Base-by-base conservation (phyloP, 2,888 invertebrate genomes). In the Eudasyphora cyanicolor region DNA sequence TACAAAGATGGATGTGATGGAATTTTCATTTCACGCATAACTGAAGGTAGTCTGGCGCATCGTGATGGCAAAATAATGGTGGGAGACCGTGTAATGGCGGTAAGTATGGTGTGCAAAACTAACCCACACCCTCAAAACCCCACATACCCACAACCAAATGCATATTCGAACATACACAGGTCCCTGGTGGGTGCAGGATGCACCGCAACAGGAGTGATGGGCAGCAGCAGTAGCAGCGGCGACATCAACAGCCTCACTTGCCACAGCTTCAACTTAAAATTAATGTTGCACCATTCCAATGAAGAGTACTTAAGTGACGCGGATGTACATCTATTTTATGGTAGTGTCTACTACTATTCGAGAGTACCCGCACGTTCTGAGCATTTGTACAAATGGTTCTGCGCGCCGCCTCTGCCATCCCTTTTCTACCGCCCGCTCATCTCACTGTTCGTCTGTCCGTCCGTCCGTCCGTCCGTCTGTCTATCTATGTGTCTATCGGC, bases 21-120 rank as follows among this genome's bases (percentile, higher is more conserved):
- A 85, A 96, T 98, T 90, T 97, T 95, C 93, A 95, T 98, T 89
- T 97, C 97, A 85, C 95, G 97, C 88, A 95, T 98, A 87, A 97
- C 97, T 38, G 95, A 96, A 86, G 95, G 92, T 80, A 98, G 99
- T 51, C 97, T 98, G 73, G 98, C 99, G n/a, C 96, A 97, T 87
- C 96, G 95, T 90, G 97, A 98, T 92, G 97, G 97, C 81, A 98
- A 98, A 93, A 94, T 98, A 91, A 93, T 94, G 91, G 95, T 98
- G 83, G 98, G 98, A 38, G 98, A 98, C 92, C 95, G 95, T 92
- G 96, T 98, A 79, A 94, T 97, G 87, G 96, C 97, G 90, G 97
- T 97, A 90, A 91, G 90, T 89, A 84, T 71, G 69, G 45, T n/a
- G n/a, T n/a, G n/a, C 42, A 49, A 14, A 5, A 6, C n/a, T 2